A percentile compares a stretch with the other conserved stretches of the same genome.
These are phyloP conservation scores for Diphyllodes magnificus DNA, from an alignment of 2,113 vertebrate genomes.

Conservation along the genomic window DNA sequence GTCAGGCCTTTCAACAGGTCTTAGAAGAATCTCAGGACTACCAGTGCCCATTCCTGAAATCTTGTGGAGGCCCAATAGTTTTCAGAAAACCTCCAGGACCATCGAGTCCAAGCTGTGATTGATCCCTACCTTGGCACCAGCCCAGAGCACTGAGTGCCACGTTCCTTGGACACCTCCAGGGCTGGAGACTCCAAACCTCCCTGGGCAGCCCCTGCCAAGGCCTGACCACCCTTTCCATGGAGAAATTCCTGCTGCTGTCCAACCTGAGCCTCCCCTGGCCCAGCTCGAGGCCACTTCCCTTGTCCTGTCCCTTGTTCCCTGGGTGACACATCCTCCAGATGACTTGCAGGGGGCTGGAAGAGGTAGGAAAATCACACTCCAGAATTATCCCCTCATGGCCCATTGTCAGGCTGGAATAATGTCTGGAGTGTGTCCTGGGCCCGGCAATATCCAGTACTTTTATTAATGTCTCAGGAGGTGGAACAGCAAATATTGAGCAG, in stretches of 20 bases:
- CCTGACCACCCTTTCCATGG: accelerated
- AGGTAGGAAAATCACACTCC: not conserved
- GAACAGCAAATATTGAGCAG: not conserved
- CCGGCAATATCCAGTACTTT: not conserved
- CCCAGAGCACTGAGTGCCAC: not conserved
- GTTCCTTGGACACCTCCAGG: not conserved
- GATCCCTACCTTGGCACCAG: not conserved
- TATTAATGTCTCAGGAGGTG: not conserved
- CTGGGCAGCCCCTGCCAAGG: not conserved
- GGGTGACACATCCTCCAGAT: not conserved
- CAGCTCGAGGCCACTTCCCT: not conserved
- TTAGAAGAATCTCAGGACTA: not conserved
- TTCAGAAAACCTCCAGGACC: not conserved
- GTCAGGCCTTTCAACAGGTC: not conserved
- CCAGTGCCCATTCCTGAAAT: not conserved
- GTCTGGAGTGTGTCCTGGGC: not conserved
- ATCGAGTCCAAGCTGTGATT: accelerated
- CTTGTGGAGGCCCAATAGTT: not conserved
- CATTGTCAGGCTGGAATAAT: not conserved
- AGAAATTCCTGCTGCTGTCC: not conserved
- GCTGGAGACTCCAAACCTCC: not conserved
- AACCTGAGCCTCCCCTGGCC: not conserved
- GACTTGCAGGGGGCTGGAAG: not conserved
- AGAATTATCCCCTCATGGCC: not conserved
- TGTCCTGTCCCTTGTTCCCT: not conserved